Base-by-base conservation (phyloP, 2,888 invertebrate genomes). In the Myopa testacea region DNA sequence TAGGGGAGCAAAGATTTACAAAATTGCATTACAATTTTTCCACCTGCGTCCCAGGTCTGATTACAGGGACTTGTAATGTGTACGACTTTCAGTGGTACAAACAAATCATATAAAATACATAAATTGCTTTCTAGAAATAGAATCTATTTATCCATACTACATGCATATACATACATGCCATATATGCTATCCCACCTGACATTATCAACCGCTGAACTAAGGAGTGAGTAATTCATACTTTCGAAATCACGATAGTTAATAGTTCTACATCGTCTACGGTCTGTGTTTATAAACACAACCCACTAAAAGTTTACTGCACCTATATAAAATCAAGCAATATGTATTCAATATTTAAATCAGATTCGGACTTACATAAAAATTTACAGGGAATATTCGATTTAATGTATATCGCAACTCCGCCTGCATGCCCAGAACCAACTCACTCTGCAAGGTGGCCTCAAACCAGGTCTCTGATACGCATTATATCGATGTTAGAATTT, bases 401-500 rank as follows among this genome's bases (percentile, higher is more conserved):
- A 19, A 60, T 38, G 50, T 77, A 72, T 52, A 71, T 62, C 34
- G 70, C 71, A 37, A 63, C 70, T 19, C 52, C 62, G 45, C 70
- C 70, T 26, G 58, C 71, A 67, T 45, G 40, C 4, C 45, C 50
- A 45, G 40, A 71, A 71, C 45, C 58, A 71, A 37, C 16, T 26
- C 37, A 71, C 52, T 71, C 6, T 16, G 71, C 26, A 60, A 52
- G 38, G 58, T 69, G 19, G 45, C 10, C 16, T 74, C 40, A 34
- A 76, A 67, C 68, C 76, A 60, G 6, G 70, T 68, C 70, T 58
- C 68, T 14, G 76, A 52, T n/a, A 85, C 62, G 19, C 62, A 63
- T 63, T n/a, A 63, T 34, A 63, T 63, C 62, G 26, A 63, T 34
- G 26, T 58, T 58, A 58, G 58, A 58, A 58, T 16, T 58, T 58